Percentiles rank a stretch among this genome's conserved stretches.
Evolutionary conservation across 2,888 invertebrate species (phyloP).

Genomic region (Cephus rjabovi): DNA sequence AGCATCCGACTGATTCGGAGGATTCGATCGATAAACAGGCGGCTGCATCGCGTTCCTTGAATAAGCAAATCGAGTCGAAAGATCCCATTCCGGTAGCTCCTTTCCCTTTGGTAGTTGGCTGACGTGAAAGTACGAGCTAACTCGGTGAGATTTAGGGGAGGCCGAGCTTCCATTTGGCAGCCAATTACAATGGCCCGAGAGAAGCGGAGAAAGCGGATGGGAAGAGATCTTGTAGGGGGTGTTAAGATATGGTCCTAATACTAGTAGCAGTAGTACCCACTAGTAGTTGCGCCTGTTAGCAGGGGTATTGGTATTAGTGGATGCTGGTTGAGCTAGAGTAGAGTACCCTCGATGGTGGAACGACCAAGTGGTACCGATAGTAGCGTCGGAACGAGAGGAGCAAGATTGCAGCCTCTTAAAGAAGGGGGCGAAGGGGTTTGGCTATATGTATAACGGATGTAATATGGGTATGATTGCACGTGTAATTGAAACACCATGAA

Average conservation of each 20-base stretch:
- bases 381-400: slow-evolving; percentile 13
- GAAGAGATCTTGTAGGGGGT: neutral
- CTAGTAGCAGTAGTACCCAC: no score
- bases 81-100: neutral
- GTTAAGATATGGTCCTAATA: no score
- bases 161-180: slow-evolving; percentile 56
- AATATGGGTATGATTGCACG: slow-evolving; percentile 48
- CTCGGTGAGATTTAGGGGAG: slow-evolving; percentile 53
- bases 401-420: neutral
- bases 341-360: no score
- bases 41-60: no score
- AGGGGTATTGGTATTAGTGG: slow-evolving; percentile 39
- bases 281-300: slow-evolving; percentile 28
- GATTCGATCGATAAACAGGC: no score
- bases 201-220: slow-evolving; percentile 6
- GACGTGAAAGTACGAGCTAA: slow-evolving; percentile 30
- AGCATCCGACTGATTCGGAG: no score
- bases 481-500: slow-evolving; percentile 55
- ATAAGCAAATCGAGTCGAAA: no score
- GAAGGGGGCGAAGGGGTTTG: neutral
- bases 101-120: slow-evolving; percentile 26
- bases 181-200: slow-evolving; percentile 54
- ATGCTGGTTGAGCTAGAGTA: slow-evolving; percentile 32
- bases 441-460: slow-evolving; percentile 30
- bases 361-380: slow-evolving; percentile 38